Evolutionary conservation across 1,140 invertebrate genomes (phyloP).

Genomic region (Drosophila bipectinata): DNA sequence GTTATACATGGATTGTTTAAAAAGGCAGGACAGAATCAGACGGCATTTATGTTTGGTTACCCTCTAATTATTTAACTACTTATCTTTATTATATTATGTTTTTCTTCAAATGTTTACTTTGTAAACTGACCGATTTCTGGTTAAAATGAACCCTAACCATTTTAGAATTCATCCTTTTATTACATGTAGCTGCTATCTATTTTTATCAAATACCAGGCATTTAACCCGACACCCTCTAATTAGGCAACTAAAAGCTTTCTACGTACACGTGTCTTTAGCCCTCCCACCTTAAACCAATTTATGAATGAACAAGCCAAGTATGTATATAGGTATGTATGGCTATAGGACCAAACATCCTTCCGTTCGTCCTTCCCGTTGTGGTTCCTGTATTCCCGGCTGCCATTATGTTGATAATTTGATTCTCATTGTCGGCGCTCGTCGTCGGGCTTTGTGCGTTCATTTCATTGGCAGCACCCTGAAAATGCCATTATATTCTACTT

Average conservation of each 20-base stretch:
- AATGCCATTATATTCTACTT: slow-evolving; percentile 45
- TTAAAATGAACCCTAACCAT: background rate
- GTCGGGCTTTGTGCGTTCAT: slow-evolving; percentile 14
- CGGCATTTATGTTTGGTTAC: too few species aligned
- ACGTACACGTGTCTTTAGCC: slow-evolving; percentile 6
- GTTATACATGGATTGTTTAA: background rate
- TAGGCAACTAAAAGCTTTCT: slow-evolving; percentile 37
- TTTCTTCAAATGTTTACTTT: too few species aligned
- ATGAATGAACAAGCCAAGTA: slow-evolving; percentile 40
- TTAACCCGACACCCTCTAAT: slow-evolving; percentile 11
- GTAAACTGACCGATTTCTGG: too few species aligned
- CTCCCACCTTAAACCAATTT: slow-evolving; percentile 30
- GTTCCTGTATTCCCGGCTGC: slow-evolving; percentile 1
- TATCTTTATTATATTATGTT: too few species aligned
- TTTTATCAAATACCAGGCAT: background rate
- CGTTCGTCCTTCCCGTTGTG: slow-evolving; percentile 5
- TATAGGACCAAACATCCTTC: slow-evolving; percentile 4
- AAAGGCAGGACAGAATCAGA: too few species aligned
- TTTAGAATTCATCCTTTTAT: background rate
- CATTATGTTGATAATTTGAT: slow-evolving; percentile 56
- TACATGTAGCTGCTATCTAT: background rate
- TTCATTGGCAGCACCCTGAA: slow-evolving; percentile 22
- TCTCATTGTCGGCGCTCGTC: slow-evolving; percentile 30
- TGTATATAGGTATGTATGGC: slow-evolving; percentile 5
- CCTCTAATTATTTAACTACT: too few species aligned